Percentiles rank a stretch among this genome's conserved stretches.
Evolutionary conservation across 2,797 vertebrate genomes (phyloP).

Genomic region (Ptychadena robeensis): DNA sequence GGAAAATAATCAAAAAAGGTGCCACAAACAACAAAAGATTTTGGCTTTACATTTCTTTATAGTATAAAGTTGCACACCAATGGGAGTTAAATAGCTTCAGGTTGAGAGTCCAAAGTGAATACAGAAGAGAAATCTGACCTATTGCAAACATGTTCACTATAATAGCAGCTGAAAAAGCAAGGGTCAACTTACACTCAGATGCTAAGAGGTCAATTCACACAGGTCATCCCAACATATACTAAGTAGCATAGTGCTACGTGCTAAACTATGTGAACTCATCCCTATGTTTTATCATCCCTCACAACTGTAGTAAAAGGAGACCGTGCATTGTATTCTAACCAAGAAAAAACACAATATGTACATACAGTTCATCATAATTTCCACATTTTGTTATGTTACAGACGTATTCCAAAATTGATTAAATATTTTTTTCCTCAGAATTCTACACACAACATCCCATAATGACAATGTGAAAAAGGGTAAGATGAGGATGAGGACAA

Average conservation of each 20-base stretch:
- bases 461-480: too few relatives aligned
- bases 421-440: too few relatives aligned
- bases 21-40: not conserved
- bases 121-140: constrained; percentile 1
- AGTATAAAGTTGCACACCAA: not conserved
- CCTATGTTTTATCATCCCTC: not conserved
- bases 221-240: not conserved
- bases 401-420: too few relatives aligned
- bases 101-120: constrained; percentile 1
- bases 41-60: not conserved
- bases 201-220: constrained; percentile 16
- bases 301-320: not conserved
- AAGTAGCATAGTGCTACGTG: not conserved
- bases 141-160: constrained; percentile 16
- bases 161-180: constrained; percentile 44
- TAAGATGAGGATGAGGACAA: too few relatives aligned
- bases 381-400: too few relatives aligned
- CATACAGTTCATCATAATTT: too few relatives aligned
- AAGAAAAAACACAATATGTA: not conserved
- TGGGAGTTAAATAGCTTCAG: not conserved
- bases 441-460: too few relatives aligned
- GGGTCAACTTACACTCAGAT: constrained; percentile 9
- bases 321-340: not conserved
- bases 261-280: not conserved
- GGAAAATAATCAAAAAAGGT: too few relatives aligned